A percentile compares a stretch with the other conserved stretches of the same genome.
Evolutionary conservation across 1,140 invertebrate species (phyloP).

Genomic region (Euura lappo): DNA sequence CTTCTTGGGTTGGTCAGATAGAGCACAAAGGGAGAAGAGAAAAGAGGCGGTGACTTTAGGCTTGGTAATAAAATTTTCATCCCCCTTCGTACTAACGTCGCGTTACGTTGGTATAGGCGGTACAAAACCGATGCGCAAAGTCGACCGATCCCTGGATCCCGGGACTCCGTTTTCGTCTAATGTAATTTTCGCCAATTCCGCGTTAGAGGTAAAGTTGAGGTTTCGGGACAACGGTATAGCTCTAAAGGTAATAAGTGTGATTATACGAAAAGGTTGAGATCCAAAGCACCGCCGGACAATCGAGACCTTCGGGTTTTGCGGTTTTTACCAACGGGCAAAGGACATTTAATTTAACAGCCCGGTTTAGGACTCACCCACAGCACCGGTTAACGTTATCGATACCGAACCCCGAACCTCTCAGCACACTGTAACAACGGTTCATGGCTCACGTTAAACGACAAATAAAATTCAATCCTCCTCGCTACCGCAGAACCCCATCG

Average conservation of each 20-base stretch:
- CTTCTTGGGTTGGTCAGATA: slow-evolving; percentile 11
- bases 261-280: background rate
- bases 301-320: slow-evolving; percentile 8
- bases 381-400: slow-evolving; percentile 33
- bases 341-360: slow-evolving; percentile 33
- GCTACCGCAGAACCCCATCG: background rate
- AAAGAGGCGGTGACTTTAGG: background rate
- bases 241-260: background rate
- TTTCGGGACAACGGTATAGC: background rate
- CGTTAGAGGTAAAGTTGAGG: background rate
- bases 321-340: slow-evolving; percentile 20
- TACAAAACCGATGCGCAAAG: background rate
- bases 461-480: background rate
- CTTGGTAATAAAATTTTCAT: background rate
- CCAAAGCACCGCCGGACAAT: background rate
- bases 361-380: background rate
- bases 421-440: too few relatives aligned
- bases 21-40: background rate
- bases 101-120: background rate
- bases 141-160: background rate
- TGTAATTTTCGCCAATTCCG: background rate
- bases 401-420: background rate
- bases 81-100: background rate
- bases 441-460: background rate
- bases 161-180: background rate